Base-by-base conservation (phyloP, 2,113 vertebrate genomes). In the Gobius niger region DNA sequence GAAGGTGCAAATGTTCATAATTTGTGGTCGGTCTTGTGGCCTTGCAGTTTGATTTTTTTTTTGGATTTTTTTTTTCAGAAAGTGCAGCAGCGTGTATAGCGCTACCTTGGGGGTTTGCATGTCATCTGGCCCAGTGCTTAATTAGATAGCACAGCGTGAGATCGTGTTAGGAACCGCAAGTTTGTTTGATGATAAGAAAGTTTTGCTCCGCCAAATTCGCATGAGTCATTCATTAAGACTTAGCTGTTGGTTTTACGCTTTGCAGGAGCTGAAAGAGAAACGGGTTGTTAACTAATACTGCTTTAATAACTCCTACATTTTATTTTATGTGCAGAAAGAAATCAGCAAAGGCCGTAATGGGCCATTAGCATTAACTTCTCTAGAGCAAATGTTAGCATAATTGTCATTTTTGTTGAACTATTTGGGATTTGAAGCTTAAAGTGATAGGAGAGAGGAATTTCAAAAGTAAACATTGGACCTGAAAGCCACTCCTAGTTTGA, bases 61-160 rank as follows among this genome's bases (percentile, higher is more conserved):
- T 34, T n/a, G n/a, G n/a, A n/a, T n/a, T n/a, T 34, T 34, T 34
- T 34, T 34, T 1, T 72, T 67, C 4, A 68, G 15, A 60, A 73
- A 12, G 10, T 10, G 18, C 16, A 3, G 9, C 42, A 18, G 24
- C 24, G 34, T 66, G 59, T 50, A 50, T 60, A 56, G 13, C 40
- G 41, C 51, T 51, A 59, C 34, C 47, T 71, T 44, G 19, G 56
- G 69, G 69, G 54, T 77, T 82, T 51, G 72, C 72, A 53, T 67
- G 67, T 73, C 61, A 69, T 41, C 13, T 15, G 56, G 46, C 1
- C 52, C 44, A 7, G 9, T 2, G 16, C 49, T 71, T 81, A 79
- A 79, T 75, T 70, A 60, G 59, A 63, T 47, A 70, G 69, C 42
- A 60, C 6, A 47, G 46, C 73, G 19, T 52, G 16, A 61, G 66